Conservation (phyloP, 2,113 vertebrate species). For the Mirounga angustirostris region DNA sequence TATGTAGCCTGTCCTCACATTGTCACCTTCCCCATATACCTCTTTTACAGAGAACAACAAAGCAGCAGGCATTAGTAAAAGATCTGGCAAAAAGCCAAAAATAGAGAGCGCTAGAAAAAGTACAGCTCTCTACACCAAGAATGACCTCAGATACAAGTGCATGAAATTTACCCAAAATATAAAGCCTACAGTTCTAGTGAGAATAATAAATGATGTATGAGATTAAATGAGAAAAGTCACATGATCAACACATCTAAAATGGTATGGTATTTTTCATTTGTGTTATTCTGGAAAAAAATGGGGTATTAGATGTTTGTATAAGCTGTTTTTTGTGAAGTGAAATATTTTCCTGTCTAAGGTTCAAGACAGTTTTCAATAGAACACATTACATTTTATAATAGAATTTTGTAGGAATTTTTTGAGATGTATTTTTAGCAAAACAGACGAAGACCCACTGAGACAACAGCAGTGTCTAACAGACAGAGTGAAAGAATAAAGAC, state of each 20-base stretch:
- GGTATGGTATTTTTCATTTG: neutral
- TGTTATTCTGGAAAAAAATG: neutral
- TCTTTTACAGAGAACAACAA: neutral
- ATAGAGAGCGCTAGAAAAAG: neutral
- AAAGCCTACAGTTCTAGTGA: neutral
- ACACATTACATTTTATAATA: neutral
- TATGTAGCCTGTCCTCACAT: neutral
- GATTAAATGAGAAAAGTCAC: neutral
- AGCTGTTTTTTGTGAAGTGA: neutral
- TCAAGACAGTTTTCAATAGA: neutral
- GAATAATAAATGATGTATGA: neutral
- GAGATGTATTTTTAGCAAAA: constrained; percentile 6
- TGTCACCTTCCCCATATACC: neutral
- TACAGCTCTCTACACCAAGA: neutral
- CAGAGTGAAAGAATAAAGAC: neutral
- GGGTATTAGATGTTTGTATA: neutral
- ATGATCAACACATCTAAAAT: neutral
- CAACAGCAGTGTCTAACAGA: neutral
- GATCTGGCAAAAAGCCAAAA: neutral
- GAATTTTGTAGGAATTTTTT: neutral
- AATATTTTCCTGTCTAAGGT: neutral
- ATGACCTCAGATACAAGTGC: neutral
- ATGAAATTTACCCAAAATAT: neutral
- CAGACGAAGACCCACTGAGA: neutral
- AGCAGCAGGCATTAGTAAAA: neutral